These are phyloP conservation scores for Tupaia tana DNA, from an alignment of 2,113 vertebrate species.

Conservation along the genomic window DNA sequence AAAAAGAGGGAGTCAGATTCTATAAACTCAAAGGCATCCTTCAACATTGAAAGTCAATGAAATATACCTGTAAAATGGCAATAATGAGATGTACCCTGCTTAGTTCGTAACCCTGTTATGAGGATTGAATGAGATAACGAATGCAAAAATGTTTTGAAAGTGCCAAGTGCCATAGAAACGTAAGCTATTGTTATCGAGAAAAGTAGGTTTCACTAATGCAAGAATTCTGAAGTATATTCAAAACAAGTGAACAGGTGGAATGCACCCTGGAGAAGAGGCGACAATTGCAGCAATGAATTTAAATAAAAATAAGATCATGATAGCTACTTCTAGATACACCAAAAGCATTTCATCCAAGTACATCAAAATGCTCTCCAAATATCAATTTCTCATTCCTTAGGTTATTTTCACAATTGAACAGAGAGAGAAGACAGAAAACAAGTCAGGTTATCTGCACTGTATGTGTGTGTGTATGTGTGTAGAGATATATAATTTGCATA, in stretches of 20 bases:
- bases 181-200: not conserved
- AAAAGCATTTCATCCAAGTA: not conserved
- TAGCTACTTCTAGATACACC: not conserved
- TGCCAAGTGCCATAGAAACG: not conserved
- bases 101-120: not conserved
- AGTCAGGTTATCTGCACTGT: not conserved
- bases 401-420: constrained; percentile 39
- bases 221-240: not conserved
- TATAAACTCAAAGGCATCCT: not conserved
- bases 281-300: constrained; percentile 3
- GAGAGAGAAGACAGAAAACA: constrained; percentile 19
- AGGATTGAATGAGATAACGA: not conserved
- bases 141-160: constrained; percentile 28
- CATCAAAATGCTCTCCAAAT: not conserved
- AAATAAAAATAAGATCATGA: constrained; percentile 55
- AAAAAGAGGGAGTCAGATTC: not conserved
- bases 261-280: not conserved
- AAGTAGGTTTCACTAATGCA: not conserved
- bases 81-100: not conserved
- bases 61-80: not conserved
- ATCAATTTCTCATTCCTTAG: constrained; percentile 27
- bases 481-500: not conserved
- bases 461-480: not conserved
- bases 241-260: not conserved
- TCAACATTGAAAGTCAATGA: not conserved